Evolutionary conservation across 1,140 invertebrate species (phyloP), one percentile per base, ranked within the genome.

Genomic region (Drosophila asahinai): DNA sequence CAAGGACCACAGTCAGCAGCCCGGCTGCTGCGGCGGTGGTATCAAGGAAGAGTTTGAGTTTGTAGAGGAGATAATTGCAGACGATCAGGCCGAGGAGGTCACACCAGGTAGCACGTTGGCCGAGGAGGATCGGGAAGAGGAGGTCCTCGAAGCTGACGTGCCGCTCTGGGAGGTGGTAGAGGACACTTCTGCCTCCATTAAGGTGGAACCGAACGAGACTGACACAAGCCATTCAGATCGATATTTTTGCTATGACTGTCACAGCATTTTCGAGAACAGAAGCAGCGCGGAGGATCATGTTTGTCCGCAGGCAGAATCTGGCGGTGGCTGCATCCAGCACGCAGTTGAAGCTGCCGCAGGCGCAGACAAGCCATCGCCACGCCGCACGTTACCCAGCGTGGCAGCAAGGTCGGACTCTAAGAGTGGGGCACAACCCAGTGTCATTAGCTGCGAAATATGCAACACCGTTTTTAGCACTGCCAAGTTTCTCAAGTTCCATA

Each of bases 391-490:
- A 5, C 6, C 71, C 22, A 17, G 33, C 17, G 36, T 47, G 8
- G 25, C 25, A 27, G 25, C 25, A 11, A 27, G 15, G 17, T 5
- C 54, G 14, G 62, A 36, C 2, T 3, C 45, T 8, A 33, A 49
- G 3, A 33, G 14, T 12, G 43, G 45, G 5, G 1, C 54, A 1
- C 52, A 36, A 33, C n/a, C n/a, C 8, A 17, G 45, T 5, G 60
- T 22, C 11, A 68, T 70, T 30, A 61, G 58, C 12, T 96, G 96
- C 80, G 93, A 94, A 9, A 93, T 95, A 25, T 97, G 96, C 76
- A 94, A 94, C 14, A 96, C 96, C 0, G 92, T 94, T 40, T 96
- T 97, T 68, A 93, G 94, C 7, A 95, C 95, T 0, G 95, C 95
- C 52, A 96, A 96, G 92, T 83, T 81, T 38, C 91, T 92, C 0